Percentiles rank a stretch among this genome's conserved stretches.
These are phyloP conservation scores for Drosophila willistoni DNA, from an alignment of 1,140 invertebrate genomes.

Conservation along the genomic window DNA sequence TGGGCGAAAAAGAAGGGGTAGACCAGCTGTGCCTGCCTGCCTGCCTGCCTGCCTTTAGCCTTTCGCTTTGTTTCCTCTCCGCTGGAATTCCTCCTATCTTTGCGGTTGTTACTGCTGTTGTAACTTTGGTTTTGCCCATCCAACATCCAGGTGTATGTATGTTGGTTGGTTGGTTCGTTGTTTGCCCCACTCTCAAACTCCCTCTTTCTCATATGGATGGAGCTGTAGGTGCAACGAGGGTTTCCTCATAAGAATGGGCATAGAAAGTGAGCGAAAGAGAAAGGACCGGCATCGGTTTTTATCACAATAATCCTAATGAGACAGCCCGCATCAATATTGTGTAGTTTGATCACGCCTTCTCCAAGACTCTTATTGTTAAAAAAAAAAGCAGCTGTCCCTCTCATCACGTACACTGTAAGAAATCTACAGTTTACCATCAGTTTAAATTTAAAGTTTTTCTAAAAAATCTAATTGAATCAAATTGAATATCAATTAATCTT, in stretches of 20 bases:
- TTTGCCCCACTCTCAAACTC: neutral
- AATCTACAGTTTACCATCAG: neutral
- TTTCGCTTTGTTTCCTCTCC: neutral
- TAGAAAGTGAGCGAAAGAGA: neutral
- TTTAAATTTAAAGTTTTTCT: neutral
- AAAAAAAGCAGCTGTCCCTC: slow-evolving; percentile 3
- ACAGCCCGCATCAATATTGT: slow-evolving; percentile 13
- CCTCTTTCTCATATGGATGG: neutral
- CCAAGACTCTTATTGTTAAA: neutral
- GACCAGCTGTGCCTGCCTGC: slow-evolving; percentile 34
- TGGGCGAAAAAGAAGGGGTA: slow-evolving; percentile 36
- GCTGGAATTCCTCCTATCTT: slow-evolving; percentile 3
- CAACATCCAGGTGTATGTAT: slow-evolving; percentile 55
- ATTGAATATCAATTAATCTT: no score
- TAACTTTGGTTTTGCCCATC: slow-evolving; percentile 43
- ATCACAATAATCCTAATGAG: slow-evolving; percentile 1
- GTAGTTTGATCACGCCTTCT: slow-evolving; percentile 12
- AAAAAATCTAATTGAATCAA: neutral
- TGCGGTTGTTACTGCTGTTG: slow-evolving; percentile 30
- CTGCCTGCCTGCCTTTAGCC: neutral
- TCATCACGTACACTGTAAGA: neutral
- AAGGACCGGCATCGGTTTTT: slow-evolving; percentile 2
- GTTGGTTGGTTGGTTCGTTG: slow-evolving; percentile 25
- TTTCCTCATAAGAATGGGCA: slow-evolving; percentile 1
- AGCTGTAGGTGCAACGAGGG: slow-evolving; percentile 37